phyloP scores from a whole-genome alignment of 1,140 invertebrate species.

The Colletes latitarsis region DNA sequence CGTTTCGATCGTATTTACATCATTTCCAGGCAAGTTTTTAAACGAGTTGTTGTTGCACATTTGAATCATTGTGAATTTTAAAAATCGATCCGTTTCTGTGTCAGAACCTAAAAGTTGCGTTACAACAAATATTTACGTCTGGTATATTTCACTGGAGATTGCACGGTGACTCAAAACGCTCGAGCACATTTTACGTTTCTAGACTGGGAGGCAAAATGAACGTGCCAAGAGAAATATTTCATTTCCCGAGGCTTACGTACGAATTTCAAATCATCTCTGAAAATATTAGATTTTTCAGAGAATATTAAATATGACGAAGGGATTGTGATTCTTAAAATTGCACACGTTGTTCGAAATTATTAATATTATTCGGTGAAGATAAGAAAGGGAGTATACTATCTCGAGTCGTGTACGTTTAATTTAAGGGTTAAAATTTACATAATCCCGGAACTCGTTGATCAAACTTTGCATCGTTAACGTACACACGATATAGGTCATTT shows the following conservation, averaged over 20 bases:
- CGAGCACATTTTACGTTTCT: not conserved
- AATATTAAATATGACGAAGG: too few species aligned
- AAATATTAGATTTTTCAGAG: not conserved
- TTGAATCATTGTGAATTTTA: not conserved
- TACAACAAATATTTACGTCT: slow-evolving; percentile 1
- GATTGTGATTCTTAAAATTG: too few species aligned
- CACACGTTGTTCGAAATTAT: too few species aligned
- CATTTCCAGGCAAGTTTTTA: too few species aligned
- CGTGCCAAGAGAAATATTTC: slow-evolving; percentile 20
- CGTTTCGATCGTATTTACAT: too few species aligned
- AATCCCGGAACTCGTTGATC: too few species aligned
- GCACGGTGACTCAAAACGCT: slow-evolving; percentile 25
- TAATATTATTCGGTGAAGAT: too few species aligned
- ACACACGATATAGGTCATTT: too few species aligned
- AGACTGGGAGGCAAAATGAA: slow-evolving; percentile 10
- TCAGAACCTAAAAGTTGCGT: not conserved
- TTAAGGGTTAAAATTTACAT: too few species aligned
- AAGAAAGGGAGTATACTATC: too few species aligned
- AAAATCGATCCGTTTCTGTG: not conserved
- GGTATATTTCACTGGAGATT: slow-evolving; percentile 40
- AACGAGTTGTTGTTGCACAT: not conserved
- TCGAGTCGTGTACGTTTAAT: too few species aligned
- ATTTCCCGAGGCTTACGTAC: not conserved
- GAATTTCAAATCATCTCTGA: slow-evolving; percentile 18
- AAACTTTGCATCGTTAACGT: too few species aligned